phyloP scores from a whole-genome alignment of 2,113 vertebrate species.

The Proterorhinus semilunaris region DNA sequence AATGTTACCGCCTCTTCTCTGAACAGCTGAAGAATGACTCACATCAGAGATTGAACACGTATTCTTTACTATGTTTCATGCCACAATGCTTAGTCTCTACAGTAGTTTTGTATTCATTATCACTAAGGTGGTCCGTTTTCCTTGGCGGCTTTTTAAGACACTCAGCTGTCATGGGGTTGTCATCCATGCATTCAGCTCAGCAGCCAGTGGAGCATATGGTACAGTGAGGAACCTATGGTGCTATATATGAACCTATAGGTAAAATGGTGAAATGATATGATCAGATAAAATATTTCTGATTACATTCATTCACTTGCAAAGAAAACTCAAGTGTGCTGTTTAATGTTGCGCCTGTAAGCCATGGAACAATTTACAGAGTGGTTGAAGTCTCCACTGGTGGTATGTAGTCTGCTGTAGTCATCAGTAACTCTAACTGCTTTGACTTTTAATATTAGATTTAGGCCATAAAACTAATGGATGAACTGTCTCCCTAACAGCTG shows the following conservation, averaged over 20 bases:
- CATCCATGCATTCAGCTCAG: constrained; percentile 47
- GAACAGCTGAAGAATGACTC: not conserved
- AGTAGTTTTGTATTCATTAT: not conserved
- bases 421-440: constrained; percentile 43
- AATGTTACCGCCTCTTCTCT: not conserved
- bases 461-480: constrained; percentile 49
- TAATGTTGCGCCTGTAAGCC: not conserved
- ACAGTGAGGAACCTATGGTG: constrained; percentile 53
- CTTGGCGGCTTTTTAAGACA: constrained; percentile 41
- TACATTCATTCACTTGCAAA: not conserved
- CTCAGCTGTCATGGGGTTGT: constrained; percentile 63
- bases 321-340: not conserved
- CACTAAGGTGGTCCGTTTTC: constrained; percentile 27
- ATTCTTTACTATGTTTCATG: not conserved
- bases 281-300: too few species aligned
- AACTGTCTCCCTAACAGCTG: constrained; percentile 47
- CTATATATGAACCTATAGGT: constrained; percentile 47
- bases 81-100: not conserved
- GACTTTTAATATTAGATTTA: constrained; percentile 59
- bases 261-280: not conserved
- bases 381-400: not conserved
- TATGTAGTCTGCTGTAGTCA: constrained; percentile 18
- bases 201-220: constrained; percentile 37
- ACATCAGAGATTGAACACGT: not conserved
- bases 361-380: not conserved